Evolutionary conservation across 2,797 vertebrate genomes (phyloP), one percentile per base, ranked within the genome.

Genomic region (Melanitta fusca): DNA sequence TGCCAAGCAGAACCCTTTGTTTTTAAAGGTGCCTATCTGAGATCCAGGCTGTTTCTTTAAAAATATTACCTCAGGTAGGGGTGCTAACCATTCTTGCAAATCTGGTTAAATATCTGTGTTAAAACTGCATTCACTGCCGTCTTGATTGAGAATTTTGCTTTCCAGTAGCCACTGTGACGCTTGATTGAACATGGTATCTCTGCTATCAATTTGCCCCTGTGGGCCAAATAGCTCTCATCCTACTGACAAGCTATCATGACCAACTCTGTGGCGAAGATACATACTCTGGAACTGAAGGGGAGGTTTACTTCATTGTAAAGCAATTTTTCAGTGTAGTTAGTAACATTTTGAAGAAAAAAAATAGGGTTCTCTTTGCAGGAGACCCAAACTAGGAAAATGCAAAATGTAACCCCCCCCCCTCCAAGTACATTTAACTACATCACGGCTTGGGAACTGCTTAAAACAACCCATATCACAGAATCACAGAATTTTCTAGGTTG

Each of bases 151-250:
- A 70, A 45, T 51, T 73, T 74, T 57, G 32, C n/a, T 91, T 78
- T 71, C 51, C 75, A 56, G 60, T 57, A 1, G 13, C 75, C 68
- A 57, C 78, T 0, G 1, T 69, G 81, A 66, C 38, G 81, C 72
- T 81, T 77, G 89, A 85, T 51, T 70, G 85, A 94, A 80, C 90
- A 34, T 34, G 92, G 30, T 38, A 18, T 57, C 74, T 51, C 74
- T 62, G 18, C 83, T 91, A 86, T 95, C 96, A 94, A 73, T 97
- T 97, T 86, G 3, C 91, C 91, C 95, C 73, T 69, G 71, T 8
- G 89, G 96, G 88, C 96, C 89, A 95, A 95, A 91, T 69, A 72
- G 57, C 53, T 86, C 77, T 97, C 81, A 43, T 88, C 95, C 88
- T 80, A 15, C 62, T 90, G 93, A 89, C 81, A 81, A 45, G 47